Evolutionary conservation across 2,113 vertebrate genomes (phyloP).

Genomic region (Grammomys dolichurus): DNA sequence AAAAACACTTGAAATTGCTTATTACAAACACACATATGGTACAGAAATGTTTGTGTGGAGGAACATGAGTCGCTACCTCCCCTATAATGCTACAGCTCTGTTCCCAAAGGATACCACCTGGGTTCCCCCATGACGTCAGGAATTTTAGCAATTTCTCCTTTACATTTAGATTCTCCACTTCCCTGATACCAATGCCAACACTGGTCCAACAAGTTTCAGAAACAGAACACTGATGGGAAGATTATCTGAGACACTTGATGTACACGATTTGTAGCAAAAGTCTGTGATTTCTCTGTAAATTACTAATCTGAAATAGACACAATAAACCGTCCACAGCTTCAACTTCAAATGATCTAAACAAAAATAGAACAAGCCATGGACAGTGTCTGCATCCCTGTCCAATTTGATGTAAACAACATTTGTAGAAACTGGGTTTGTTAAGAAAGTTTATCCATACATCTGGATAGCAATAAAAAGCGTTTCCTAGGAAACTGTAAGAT

Average conservation of each 20-base stretch:
- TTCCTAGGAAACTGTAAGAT: constrained; percentile 99
- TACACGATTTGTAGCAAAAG: constrained; percentile 83
- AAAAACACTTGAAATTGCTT: constrained; percentile 77
- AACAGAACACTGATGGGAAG: constrained; percentile 84
- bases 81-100: constrained; percentile 68
- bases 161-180: constrained; percentile 79
- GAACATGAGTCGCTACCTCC: constrained; percentile 66
- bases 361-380: constrained; percentile 89
- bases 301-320: constrained; percentile 86
- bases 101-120: constrained; percentile 22
- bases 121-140: background rate
- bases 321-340: constrained; percentile 87
- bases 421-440: constrained; percentile 91
- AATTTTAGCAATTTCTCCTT: constrained; percentile 75
- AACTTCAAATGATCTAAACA: constrained; percentile 88
- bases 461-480: constrained; percentile 96
- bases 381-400: constrained; percentile 89
- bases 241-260: constrained; percentile 80
- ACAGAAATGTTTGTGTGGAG: constrained; percentile 69
- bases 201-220: constrained; percentile 81
- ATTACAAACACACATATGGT: constrained; percentile 61
- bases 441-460: constrained; percentile 96
- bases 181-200: constrained; percentile 75
- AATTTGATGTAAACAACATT: constrained; percentile 91
- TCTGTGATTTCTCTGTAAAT: constrained; percentile 85